Evolutionary conservation across 2,888 invertebrate species (phyloP), one percentile per base, ranked within the genome.

Genomic region (Pedicia rivosa): DNA sequence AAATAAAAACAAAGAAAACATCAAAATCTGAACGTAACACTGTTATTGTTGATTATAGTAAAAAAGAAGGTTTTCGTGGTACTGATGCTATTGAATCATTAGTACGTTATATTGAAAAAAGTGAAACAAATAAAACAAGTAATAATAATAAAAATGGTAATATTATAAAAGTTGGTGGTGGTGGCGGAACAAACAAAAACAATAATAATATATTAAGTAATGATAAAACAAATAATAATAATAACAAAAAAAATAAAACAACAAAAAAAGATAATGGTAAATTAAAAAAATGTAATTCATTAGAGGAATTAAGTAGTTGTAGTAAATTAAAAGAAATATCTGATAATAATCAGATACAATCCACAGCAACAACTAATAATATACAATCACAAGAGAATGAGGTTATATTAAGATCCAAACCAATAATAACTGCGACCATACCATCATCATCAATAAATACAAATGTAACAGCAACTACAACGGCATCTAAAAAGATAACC

Each of bases 61-160:
- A 72, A 45, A 75, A 84, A 41, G 77, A 74, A 51, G 87, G 87
- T 8, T 81, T 83, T 63, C 72, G 81, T 42, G 76, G 81, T 42
- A 73, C 78, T 52, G 78, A 78, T 55, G 75, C 81, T 46, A 70
- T 87, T 26, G 78, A 83, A 53, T 75, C 72, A 51, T 64, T 86
- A 45, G 67, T 86, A 42, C 75, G 78, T 46, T 86, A 76, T 54
- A 84, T 86, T 43, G 81, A 81, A 52, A 78, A 76, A 37, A 64
- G 51, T 24, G 14, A 15, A 5, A 35, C 15, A 26, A 16, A 35
- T 4, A 25, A 35, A 16, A 25, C 25, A 26, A 16, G 14, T 6
- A 19, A 8, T 13, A 32, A 20, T 19, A 32, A 25, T 24, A 25
- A 34, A 26, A 25, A 35, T 26, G 64, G 47, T 62, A 64, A 51